A percentile compares a stretch with the other conserved stretches of the same genome.
phyloP scores from a whole-genome alignment of 2,797 vertebrate species.

The Brotula barbata region DNA sequence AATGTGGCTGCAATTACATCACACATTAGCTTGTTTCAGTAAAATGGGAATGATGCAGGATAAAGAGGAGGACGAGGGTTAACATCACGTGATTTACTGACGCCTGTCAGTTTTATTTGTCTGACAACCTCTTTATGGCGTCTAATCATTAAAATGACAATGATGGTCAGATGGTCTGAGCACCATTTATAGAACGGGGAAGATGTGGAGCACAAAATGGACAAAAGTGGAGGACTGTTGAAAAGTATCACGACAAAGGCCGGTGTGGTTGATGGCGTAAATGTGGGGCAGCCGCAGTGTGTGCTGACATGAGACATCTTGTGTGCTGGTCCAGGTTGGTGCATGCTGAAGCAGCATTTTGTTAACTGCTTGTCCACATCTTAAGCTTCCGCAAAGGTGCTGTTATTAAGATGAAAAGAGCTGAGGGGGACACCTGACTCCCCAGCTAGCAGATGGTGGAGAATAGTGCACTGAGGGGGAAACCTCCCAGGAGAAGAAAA shows the following conservation, averaged over 20 bases:
- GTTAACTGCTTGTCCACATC: slow-evolving; percentile 52
- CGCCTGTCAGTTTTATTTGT: slow-evolving; percentile 41
- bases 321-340: slow-evolving; percentile 54
- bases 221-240: slow-evolving; percentile 17
- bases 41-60: slow-evolving; percentile 46
- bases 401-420: slow-evolving; percentile 59
- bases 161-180: slow-evolving; percentile 21
- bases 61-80: slow-evolving; percentile 39
- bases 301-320: slow-evolving; percentile 60
- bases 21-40: slow-evolving; percentile 60
- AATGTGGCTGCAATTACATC: slow-evolving; percentile 65
- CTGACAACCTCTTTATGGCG: slow-evolving; percentile 37
- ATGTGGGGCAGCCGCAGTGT: slow-evolving; percentile 36
- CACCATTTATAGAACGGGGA: slow-evolving; percentile 41
- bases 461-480: slow-evolving; percentile 39
- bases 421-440: slow-evolving; percentile 33
- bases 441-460: slow-evolving; percentile 51
- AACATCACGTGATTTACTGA: slow-evolving; percentile 46
- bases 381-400: slow-evolving; percentile 65
- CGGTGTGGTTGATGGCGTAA: too few relatives aligned
- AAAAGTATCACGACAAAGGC: slow-evolving; percentile 34
- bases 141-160: slow-evolving; percentile 30
- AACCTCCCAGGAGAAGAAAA: slow-evolving; percentile 38
- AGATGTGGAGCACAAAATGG: slow-evolving; percentile 34
- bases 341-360: slow-evolving; percentile 65